Conservation (phyloP, 2,888 invertebrate genomes). For the Nomada lathburiana region DNA sequence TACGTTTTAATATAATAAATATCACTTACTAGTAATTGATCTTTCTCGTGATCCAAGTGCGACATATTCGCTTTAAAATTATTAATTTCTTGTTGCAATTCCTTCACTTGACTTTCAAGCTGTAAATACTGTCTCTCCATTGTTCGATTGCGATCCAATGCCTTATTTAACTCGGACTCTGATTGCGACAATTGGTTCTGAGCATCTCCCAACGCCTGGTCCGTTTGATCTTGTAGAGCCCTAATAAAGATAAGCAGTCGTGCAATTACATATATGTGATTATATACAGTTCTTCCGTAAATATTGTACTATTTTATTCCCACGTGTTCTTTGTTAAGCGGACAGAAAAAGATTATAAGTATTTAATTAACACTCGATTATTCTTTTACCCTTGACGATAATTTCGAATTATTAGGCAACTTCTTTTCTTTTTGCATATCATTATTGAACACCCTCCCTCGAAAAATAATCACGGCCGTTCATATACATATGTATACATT, state of each 20-base stretch:
- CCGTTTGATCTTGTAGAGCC: slow-evolving; percentile 91
- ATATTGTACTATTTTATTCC: not conserved
- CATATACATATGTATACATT: not conserved
- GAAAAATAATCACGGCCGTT: not conserved
- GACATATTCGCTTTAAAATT: slow-evolving; percentile 88
- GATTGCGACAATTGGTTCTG: slow-evolving; percentile 88
- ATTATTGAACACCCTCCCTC: not conserved
- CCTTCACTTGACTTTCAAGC: slow-evolving; percentile 87
- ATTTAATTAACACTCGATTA: not conserved
- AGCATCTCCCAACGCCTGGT: slow-evolving; percentile 89
- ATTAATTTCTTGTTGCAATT: slow-evolving; percentile 88
- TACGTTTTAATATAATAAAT: not conserved
- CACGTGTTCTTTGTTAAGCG: not conserved
- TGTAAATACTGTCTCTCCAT: slow-evolving; percentile 87
- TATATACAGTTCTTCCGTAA: too few species aligned
- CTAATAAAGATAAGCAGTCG: slow-evolving; percentile 82
- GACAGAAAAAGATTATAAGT: not conserved
- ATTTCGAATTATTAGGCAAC: not conserved
- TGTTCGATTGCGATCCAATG: slow-evolving; percentile 86
- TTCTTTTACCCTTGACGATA: not conserved
- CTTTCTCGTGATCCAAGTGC: slow-evolving; percentile 90
- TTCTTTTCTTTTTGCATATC: not conserved
- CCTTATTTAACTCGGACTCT: slow-evolving; percentile 88
- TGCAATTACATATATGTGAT: not conserved
- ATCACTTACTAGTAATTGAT: slow-evolving; percentile 86